Evolutionary conservation across 92 coral and sea anemone genomes (phyloP).

Genomic region (Phenganax subtilis): DNA sequence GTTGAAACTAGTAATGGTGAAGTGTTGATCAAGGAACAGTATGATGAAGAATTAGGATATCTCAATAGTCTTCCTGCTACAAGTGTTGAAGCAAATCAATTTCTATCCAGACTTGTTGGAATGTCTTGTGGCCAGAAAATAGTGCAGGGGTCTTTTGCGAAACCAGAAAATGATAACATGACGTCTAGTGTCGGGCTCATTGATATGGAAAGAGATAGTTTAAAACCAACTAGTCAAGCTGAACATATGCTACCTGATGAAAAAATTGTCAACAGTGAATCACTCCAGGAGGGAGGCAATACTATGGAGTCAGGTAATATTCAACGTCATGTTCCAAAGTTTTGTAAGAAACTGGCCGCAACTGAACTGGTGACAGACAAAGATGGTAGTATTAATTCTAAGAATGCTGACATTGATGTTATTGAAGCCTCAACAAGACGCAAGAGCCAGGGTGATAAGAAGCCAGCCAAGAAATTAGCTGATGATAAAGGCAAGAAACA

Average conservation of each 20-base stretch:
- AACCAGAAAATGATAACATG: background rate
- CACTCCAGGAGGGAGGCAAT: background rate
- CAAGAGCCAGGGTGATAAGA: slow-evolving; percentile 2
- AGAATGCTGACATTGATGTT: background rate
- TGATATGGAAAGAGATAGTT: too few species aligned
- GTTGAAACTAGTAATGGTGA: background rate
- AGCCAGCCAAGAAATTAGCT: background rate
- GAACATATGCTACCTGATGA: background rate
- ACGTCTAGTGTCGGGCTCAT: too few species aligned
- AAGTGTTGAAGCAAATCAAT: background rate
- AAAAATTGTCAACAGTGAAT: background rate
- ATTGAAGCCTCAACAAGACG: background rate
- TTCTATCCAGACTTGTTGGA: too few species aligned
- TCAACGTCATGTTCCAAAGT: too few species aligned
- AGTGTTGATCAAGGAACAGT: background rate
- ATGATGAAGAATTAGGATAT: too few species aligned
- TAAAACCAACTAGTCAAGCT: too few species aligned
- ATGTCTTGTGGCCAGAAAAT: too few species aligned
- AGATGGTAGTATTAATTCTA: background rate
- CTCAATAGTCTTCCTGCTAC: background rate
- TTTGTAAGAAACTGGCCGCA: background rate
- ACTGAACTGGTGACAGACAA: background rate
- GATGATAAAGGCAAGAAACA: slow-evolving; percentile 1
- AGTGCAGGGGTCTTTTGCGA: too few species aligned
- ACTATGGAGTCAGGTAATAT: background rate